Evolutionary conservation across 2,888 invertebrate species (phyloP), one percentile per base, ranked within the genome.

Genomic region (Leptura quadrifasciata): DNA sequence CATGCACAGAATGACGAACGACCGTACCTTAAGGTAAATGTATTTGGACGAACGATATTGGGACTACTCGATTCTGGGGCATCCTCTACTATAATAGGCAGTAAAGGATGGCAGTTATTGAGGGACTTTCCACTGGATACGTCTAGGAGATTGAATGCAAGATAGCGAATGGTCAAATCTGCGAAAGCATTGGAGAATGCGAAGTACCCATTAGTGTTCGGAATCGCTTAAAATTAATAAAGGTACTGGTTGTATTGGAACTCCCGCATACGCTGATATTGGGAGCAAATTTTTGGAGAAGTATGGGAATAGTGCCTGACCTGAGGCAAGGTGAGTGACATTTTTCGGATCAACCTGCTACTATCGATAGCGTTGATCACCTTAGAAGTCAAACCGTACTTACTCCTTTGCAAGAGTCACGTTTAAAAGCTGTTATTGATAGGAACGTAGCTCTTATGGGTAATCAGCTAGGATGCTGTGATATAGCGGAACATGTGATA

Each of bases 21-120:
- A 17, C 67, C 39, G 18, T 76, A 35, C n/a, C n/a, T n/a, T n/a
- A n/a, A n/a, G n/a, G n/a, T n/a, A n/a, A n/a, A n/a, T n/a, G n/a
- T n/a, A n/a, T 65, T 74, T 10, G 70, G 68, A 3, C 58, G n/a
- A 20, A n/a, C 58, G 5, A 31, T 76, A 2, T 18, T 64, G 2
- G 76, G 73, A 64, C 24, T 72, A 47, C 63, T 72, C 10, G 72
- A 63, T 31, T 63, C 72, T 0, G 72, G 72, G 1, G 72, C 63
- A 9, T 18, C 72, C 4, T 12, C 31, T 6, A 72, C 72, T 5
- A 24, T 24, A 3, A 3, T 24, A 24, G 24, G 24, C 2, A 24
- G 24, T 24, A 24, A 24, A 24, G 61, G 60, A 58, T 55, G 31
- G 57, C 18, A 69, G 35, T n/a, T 58, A 9, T 6, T 71, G 24